phyloP scores from a whole-genome alignment of 2,113 vertebrate species.

The Mohoua ochrocephala region DNA sequence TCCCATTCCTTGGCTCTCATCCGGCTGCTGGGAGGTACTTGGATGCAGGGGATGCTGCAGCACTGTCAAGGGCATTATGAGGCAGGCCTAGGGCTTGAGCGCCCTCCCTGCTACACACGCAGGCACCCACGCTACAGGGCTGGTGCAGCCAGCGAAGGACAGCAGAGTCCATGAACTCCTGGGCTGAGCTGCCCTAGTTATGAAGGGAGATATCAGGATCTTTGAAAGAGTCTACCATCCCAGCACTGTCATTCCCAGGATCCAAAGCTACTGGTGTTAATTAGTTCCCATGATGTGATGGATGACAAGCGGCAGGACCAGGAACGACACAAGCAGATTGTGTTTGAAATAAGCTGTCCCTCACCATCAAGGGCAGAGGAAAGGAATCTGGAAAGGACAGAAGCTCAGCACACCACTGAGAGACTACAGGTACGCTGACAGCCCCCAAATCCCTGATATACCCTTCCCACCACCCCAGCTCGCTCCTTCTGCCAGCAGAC shows the following conservation, averaged over 20 bases:
- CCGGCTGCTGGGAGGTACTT: conserved; percentile 35
- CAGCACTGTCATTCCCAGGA: neutral
- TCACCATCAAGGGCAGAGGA: conserved; percentile 39
- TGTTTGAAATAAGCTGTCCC: neutral
- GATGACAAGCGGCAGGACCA: conserved; percentile 29
- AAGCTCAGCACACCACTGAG: neutral
- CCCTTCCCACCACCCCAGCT: neutral
- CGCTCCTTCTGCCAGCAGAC: neutral
- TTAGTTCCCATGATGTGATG: conserved; percentile 32
- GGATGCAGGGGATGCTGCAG: conserved; percentile 50
- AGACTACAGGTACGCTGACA: neutral
- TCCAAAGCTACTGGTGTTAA: conserved; percentile 18
- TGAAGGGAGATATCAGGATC: neutral
- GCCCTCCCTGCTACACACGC: neutral
- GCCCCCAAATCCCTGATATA: neutral
- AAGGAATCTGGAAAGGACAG: conserved; percentile 21
- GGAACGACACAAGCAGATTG: conserved; percentile 28
- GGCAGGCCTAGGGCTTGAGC: neutral
- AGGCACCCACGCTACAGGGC: neutral
- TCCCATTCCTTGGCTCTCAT: conserved; percentile 34
- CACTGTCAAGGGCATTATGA: conserved; percentile 51
- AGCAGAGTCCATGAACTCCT: neutral
- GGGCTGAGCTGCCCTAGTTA: neutral
- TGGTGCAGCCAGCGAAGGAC: neutral
- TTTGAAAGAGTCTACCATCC: neutral